Percentiles rank a stretch among this genome's conserved stretches.
Conservation (phyloP, 2,113 vertebrate species). For the Cercocebus atys region DNA sequence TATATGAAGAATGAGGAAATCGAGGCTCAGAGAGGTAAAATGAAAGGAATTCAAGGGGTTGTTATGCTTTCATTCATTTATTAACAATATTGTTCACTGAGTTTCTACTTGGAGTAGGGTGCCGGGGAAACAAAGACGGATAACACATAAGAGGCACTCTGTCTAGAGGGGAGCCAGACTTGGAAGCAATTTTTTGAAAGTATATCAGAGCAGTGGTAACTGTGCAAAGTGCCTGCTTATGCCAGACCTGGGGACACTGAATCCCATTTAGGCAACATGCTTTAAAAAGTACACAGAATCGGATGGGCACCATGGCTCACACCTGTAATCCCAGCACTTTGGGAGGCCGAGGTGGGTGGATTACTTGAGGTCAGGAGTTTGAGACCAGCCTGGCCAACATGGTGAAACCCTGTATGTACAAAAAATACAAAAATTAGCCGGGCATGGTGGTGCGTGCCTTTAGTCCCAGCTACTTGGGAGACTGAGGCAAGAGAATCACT, state of each 20-base stretch:
- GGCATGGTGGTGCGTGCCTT: too few species aligned
- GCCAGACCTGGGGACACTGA: neutral
- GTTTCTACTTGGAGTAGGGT: neutral
- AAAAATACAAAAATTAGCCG: too few species aligned
- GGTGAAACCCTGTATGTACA: too few species aligned
- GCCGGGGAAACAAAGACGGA: neutral
- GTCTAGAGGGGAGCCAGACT: neutral
- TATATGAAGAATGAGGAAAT: conserved; percentile 8
- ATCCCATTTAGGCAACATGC: neutral
- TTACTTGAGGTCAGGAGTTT: too few species aligned
- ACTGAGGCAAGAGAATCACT: too few species aligned
- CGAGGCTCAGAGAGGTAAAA: neutral
- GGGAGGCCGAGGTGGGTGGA: too few species aligned
- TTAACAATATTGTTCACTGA: neutral
- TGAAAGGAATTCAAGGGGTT: neutral
- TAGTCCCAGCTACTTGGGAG: too few species aligned
- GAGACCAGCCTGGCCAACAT: too few species aligned
- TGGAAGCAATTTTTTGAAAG: neutral
- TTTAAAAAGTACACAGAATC: neutral
- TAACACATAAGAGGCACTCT: neutral
- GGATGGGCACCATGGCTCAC: too few species aligned
- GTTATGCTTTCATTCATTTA: neutral
- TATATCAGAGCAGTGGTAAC: neutral
- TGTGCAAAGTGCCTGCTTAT: neutral
- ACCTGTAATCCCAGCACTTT: too few species aligned